A percentile compares a stretch with the other conserved stretches of the same genome.
These are phyloP conservation scores for Heliconius ethilla DNA, from an alignment of 2,888 invertebrate genomes.

Conservation along the genomic window DNA sequence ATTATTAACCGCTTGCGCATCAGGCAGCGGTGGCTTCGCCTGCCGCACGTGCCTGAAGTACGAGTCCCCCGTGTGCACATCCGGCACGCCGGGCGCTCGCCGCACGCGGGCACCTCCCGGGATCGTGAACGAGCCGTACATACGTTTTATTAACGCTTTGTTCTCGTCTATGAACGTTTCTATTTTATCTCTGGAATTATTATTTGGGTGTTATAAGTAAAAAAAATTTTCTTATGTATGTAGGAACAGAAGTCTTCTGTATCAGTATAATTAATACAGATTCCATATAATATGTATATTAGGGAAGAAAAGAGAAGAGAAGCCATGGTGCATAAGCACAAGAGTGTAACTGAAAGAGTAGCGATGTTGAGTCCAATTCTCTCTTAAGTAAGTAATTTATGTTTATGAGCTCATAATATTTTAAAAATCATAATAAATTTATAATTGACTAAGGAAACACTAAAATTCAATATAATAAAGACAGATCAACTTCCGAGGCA, in stretches of 20 bases:
- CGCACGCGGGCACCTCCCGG: conserved; percentile 72
- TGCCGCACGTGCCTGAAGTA: conserved; percentile 76
- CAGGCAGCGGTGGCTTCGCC: conserved; percentile 67
- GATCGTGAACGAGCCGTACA: conserved; percentile 94
- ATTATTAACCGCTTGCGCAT: conserved; percentile 70
- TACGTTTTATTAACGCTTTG: conserved; percentile 94
- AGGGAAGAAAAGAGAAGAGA: too few species aligned
- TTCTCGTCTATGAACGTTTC: conserved; percentile 96
- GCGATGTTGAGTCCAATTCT: too few species aligned
- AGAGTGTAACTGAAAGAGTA: too few species aligned
- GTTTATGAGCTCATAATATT: too few species aligned
- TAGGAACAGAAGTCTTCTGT: too few species aligned
- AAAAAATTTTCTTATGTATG: too few species aligned
- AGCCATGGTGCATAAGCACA: too few species aligned
- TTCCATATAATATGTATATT: too few species aligned
- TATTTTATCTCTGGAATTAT: conserved; percentile 89
- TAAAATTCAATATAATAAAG: neutral
- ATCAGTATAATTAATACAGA: too few species aligned
- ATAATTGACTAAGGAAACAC: neutral
- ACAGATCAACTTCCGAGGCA: neutral
- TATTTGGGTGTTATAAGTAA: neutral
- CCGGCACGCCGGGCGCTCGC: conserved; percentile 80
- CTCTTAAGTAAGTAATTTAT: too few species aligned
- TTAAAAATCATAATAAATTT: neutral
- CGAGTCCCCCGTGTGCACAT: conserved; percentile 74